phyloP scores from a whole-genome alignment of 2,888 invertebrate species.

The Cepaea hortensis region DNA sequence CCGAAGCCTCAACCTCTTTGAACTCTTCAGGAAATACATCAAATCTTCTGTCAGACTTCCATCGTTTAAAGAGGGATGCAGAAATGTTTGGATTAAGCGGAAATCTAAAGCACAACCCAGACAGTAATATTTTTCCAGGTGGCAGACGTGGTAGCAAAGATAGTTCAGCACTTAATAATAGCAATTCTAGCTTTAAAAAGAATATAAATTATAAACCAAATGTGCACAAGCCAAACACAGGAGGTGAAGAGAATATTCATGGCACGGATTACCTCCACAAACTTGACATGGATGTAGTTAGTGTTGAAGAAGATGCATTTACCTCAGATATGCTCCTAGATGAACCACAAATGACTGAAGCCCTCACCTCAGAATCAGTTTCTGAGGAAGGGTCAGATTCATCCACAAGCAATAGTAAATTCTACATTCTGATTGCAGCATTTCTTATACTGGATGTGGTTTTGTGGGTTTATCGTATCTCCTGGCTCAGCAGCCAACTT shows the following conservation, averaged over 20 bases:
- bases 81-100: constrained; percentile 38
- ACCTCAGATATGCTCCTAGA: constrained; percentile 1
- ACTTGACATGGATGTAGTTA: not conserved
- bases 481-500: constrained; percentile 62
- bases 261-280: not conserved
- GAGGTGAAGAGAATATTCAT: not conserved
- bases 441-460: constrained; percentile 65
- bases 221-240: not conserved
- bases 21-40: not conserved
- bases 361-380: not conserved
- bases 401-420: constrained; percentile 34
- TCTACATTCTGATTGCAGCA: constrained; percentile 63
- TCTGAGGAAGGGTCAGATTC: not conserved
- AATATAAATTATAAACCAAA: not conserved
- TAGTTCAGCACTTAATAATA: not conserved
- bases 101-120: constrained; percentile 33
- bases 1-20: not conserved
- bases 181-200: not conserved
- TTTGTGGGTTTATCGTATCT: constrained; percentile 63
- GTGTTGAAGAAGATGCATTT: not conserved
- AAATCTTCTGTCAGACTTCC: not conserved
- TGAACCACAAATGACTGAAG: not conserved
- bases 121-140: constrained; percentile 11
- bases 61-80: constrained; percentile 10
- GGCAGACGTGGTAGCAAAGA: not conserved